A percentile compares a stretch with the other conserved stretches of the same genome.
These are phyloP conservation scores for Aurelia aurita DNA, from an alignment of 30 jellyfish, hydroid and myxozoan species.

Conservation along the genomic window DNA sequence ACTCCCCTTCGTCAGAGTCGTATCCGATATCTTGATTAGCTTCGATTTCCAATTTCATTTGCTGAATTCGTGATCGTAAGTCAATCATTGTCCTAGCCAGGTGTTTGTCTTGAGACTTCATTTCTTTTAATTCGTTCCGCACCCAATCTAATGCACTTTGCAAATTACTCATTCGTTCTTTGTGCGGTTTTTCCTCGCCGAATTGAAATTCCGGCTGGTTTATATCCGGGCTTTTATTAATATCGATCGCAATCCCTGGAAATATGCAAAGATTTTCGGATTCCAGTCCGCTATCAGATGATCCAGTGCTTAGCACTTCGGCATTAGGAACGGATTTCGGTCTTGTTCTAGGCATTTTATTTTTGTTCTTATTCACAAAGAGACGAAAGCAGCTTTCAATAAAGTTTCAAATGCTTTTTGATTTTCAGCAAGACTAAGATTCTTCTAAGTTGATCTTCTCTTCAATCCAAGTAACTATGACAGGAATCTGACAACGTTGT, in stretches of 20 bases:
- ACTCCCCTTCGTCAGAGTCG: slow-evolving; percentile 62
- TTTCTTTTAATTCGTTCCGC: slow-evolving; percentile 54
- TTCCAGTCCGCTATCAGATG: slow-evolving; percentile 81
- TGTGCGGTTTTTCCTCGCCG: slow-evolving; percentile 57
- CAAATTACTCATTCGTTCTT: slow-evolving; percentile 67
- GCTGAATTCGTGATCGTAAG: slow-evolving; percentile 69
- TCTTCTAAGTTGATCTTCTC: too few relatives aligned
- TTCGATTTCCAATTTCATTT: slow-evolving; percentile 59
- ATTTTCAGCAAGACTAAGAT: too few relatives aligned
- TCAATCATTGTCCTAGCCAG: slow-evolving; percentile 87
- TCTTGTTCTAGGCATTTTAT: slow-evolving; percentile 23
- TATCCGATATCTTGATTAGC: slow-evolving; percentile 63
- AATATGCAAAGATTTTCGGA: slow-evolving; percentile 29
- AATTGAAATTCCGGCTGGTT: slow-evolving; percentile 34
- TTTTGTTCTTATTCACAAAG: too few relatives aligned
- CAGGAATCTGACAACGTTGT: too few relatives aligned
- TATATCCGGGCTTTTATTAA: not conserved
- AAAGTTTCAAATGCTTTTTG: too few relatives aligned
- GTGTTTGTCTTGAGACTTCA: slow-evolving; percentile 81
- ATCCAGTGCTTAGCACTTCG: slow-evolving; percentile 61
- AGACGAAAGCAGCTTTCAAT: too few relatives aligned
- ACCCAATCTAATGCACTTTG: slow-evolving; percentile 80
- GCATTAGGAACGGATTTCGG: slow-evolving; percentile 65
- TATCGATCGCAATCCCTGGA: slow-evolving; percentile 8
- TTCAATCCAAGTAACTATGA: too few relatives aligned